These are phyloP conservation scores for Brienomyrus brachyistius DNA, from an alignment of 2,113 vertebrate genomes.

Conservation along the genomic window DNA sequence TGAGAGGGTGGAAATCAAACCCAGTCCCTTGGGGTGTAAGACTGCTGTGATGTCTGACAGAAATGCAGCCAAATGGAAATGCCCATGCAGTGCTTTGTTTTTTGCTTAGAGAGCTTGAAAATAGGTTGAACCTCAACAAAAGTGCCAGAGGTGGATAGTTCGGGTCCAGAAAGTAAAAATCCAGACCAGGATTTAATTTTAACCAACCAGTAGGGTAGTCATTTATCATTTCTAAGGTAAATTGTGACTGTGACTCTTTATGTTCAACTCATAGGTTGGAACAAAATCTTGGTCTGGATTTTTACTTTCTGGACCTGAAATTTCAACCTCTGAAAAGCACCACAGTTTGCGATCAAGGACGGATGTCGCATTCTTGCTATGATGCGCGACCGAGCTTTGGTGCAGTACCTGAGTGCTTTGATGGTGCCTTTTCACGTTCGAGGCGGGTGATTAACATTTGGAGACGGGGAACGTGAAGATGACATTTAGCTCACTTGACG, in stretches of 20 bases:
- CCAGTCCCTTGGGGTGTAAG: not conserved
- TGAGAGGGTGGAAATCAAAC: not conserved
- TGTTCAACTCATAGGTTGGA: not conserved
- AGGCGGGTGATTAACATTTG: not conserved
- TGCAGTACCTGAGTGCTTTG: not conserved
- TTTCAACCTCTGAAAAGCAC: not conserved
- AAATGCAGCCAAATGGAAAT: not conserved
- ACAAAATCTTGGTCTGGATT: not conserved
- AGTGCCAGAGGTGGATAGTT: too few relatives aligned
- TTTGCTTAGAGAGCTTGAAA: too few relatives aligned
- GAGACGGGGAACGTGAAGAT: not conserved
- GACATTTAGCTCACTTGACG: not conserved
- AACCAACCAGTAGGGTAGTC: not conserved
- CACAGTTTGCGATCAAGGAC: not conserved
- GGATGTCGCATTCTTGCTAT: not conserved
- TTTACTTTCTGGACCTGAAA: not conserved
- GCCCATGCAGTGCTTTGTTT: too few relatives aligned
- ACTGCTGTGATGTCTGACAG: not conserved
- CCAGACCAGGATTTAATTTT: too few relatives aligned
- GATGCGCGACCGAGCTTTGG: not conserved
- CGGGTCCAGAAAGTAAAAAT: too few relatives aligned
- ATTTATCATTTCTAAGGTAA: too few relatives aligned
- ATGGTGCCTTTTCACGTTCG: not conserved
- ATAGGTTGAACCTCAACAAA: too few relatives aligned
- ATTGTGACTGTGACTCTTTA: not conserved